Conservation (phyloP, 2,888 invertebrate genomes). For the Eupithecia centaureata region DNA sequence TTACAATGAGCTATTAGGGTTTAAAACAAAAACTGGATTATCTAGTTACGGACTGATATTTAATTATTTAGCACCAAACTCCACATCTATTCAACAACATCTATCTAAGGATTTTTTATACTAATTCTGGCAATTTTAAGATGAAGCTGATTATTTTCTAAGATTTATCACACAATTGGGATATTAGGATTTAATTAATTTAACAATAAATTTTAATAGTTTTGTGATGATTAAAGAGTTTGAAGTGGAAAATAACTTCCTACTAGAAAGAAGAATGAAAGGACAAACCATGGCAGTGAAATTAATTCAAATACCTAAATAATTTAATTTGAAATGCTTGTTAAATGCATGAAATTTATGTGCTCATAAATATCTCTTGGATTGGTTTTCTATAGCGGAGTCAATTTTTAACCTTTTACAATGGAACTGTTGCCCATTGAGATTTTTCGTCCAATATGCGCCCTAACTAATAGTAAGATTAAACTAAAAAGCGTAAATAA, state of each 20-base stretch:
- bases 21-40: constrained; percentile 37
- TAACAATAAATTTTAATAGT: not conserved
- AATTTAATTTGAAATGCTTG: not conserved
- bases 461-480: not conserved
- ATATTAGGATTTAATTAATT: constrained; percentile 8
- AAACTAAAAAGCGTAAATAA: not conserved
- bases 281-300: no score
- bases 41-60: constrained; percentile 68
- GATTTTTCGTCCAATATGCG: not conserved
- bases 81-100: constrained; percentile 70
- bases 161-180: constrained; percentile 18
- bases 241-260: not conserved
- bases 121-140: constrained; percentile 35
- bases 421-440: not conserved
- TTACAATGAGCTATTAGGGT: constrained; percentile 28
- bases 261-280: not conserved
- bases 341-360: not conserved
- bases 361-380: not conserved
- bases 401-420: not conserved
- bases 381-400: not conserved
- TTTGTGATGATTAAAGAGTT: not conserved
- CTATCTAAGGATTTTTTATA: constrained; percentile 54
- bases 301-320: no score
- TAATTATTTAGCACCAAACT: constrained; percentile 77
- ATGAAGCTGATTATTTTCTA: constrained; percentile 29